These are phyloP conservation scores for Xanthostigma xanthostigma DNA, from an alignment of 2,888 invertebrate species.

Conservation along the genomic window DNA sequence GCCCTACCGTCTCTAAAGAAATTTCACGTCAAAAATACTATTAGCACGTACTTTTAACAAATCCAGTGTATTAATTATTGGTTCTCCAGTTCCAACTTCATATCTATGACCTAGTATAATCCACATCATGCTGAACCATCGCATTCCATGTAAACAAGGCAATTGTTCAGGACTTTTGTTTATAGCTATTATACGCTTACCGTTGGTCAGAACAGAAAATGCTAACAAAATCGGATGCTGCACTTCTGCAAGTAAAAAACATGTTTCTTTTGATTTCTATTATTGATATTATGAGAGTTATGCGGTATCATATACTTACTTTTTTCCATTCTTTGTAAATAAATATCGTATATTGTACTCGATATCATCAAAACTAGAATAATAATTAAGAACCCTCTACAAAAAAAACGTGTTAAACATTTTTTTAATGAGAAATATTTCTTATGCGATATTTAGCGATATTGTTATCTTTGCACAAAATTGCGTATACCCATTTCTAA, in stretches of 20 bases:
- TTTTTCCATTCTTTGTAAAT: slow-evolving; percentile 7
- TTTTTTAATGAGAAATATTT: too few relatives aligned
- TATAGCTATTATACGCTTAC: slow-evolving; percentile 25
- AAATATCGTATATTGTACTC: slow-evolving; percentile 13
- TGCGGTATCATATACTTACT: slow-evolving; percentile 8
- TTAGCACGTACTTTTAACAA: slow-evolving; percentile 1
- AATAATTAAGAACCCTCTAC: neutral
- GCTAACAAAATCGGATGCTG: slow-evolving; percentile 12
- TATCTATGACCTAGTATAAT: slow-evolving; percentile 30
- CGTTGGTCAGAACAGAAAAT: slow-evolving; percentile 31
- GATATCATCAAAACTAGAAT: slow-evolving; percentile 7
- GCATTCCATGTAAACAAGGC: slow-evolving; percentile 31
- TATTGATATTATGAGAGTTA: neutral
- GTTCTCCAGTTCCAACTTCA: slow-evolving; percentile 11
- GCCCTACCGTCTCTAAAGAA: too few relatives aligned
- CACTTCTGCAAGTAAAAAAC: slow-evolving; percentile 10
- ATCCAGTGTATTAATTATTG: slow-evolving; percentile 12
- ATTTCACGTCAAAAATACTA: neutral
- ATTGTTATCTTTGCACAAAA: too few relatives aligned
- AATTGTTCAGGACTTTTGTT: slow-evolving; percentile 24
- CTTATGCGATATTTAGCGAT: too few relatives aligned
- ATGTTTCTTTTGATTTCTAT: neutral
- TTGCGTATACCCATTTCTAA: too few relatives aligned
- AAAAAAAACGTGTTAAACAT: neutral
- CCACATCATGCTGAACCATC: slow-evolving; percentile 33